These are phyloP conservation scores for Hyaena hyaena DNA, from an alignment of 2,113 vertebrate species.

Conservation along the genomic window DNA sequence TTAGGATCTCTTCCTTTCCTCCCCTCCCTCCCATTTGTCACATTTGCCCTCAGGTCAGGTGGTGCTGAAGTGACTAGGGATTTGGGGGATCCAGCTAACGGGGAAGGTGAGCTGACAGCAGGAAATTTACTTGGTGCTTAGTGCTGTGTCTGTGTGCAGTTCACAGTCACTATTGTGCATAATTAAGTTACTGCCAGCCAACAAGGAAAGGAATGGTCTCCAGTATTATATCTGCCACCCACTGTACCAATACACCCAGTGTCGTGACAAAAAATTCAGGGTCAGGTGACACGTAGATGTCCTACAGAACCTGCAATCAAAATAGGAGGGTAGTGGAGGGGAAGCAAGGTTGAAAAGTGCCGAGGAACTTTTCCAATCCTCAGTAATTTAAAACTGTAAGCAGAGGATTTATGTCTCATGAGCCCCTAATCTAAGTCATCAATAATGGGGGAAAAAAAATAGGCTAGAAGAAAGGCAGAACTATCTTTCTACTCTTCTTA, in stretches of 20 bases:
- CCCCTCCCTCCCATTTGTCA: background rate
- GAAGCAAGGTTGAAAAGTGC: background rate
- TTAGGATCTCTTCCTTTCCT: background rate
- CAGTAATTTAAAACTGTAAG: background rate
- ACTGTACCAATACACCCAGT: background rate
- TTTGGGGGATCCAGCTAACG: background rate
- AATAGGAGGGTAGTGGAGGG: background rate
- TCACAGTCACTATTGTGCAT: background rate
- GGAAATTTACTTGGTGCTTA: background rate
- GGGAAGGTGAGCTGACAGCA: background rate
- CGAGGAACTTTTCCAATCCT: background rate
- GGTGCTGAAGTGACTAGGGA: background rate
- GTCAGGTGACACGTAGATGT: too few species aligned
- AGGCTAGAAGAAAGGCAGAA: background rate
- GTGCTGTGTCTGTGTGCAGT: rapidly evolving
- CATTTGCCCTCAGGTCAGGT: background rate
- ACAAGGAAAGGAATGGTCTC: background rate
- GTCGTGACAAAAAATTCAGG: background rate
- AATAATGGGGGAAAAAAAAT: background rate
- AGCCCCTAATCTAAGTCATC: background rate
- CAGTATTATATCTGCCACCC: background rate
- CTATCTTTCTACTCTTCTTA: background rate
- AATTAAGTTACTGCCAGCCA: background rate
- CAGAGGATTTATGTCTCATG: background rate
- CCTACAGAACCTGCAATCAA: background rate